Evolutionary conservation across 2,888 invertebrate species (phyloP).

Genomic region (Spisula subtruncata): DNA sequence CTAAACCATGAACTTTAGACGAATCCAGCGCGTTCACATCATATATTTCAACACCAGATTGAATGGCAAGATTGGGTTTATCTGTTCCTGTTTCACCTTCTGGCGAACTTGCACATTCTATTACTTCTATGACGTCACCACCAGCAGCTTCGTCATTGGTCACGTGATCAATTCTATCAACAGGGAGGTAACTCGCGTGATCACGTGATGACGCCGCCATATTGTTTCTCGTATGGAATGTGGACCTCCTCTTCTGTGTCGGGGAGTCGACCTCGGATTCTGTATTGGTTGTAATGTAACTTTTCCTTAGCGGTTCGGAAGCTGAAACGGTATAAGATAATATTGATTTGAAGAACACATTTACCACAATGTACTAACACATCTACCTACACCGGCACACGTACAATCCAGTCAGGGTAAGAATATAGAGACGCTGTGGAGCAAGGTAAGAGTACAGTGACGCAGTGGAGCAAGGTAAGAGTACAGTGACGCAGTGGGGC

Average conservation of each 20-base stretch:
- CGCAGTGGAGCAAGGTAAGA: too few species aligned
- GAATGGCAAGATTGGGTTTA: constrained; percentile 37
- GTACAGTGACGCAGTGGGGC: too few species aligned
- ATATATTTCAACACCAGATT: constrained; percentile 48
- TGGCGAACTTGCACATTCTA: not conserved
- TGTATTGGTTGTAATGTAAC: constrained; percentile 36
- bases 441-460: too few species aligned
- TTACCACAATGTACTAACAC: too few species aligned
- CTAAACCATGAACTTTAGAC: constrained; percentile 35
- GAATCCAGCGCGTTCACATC: not conserved
- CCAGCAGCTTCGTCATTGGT: not conserved
- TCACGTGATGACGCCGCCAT: not conserved
- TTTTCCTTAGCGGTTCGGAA: constrained; percentile 43
- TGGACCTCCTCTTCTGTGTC: not conserved
- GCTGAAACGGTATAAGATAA: constrained; percentile 31
- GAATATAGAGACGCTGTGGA: too few species aligned
- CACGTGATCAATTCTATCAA: not conserved
- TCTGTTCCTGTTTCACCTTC: not conserved
- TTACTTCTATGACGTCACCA: not conserved
- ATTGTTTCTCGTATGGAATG: not conserved
- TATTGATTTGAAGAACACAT: not conserved
- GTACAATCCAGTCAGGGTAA: too few species aligned
- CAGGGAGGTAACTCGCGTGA: not conserved
- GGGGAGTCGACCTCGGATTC: not conserved
- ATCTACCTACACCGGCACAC: too few species aligned